phyloP scores from a whole-genome alignment of 2,797 vertebrate species.

The Fistularia commersonii region DNA sequence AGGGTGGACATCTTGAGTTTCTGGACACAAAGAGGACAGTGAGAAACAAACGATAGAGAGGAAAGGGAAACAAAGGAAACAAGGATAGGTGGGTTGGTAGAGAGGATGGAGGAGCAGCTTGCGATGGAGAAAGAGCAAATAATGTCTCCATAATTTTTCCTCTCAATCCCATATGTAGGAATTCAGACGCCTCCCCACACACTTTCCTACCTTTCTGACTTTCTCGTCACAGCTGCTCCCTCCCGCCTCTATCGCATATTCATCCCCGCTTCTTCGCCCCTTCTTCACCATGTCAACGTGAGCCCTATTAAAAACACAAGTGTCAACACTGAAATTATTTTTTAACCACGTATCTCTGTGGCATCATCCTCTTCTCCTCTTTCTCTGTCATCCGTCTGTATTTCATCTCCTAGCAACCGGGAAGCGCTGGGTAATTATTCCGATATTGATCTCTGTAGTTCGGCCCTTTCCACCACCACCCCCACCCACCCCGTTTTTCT shows the following conservation, averaged over 20 bases:
- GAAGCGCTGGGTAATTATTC: conserved; percentile 63
- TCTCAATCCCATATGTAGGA: no score
- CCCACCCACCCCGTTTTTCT: no score
- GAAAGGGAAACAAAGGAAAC: no score
- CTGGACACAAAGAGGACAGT: no score
- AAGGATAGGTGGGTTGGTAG: no score
- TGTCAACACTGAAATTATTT: not conserved
- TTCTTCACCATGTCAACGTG: conserved; percentile 1
- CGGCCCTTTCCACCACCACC: conserved; percentile 7
- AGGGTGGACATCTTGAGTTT: no score
- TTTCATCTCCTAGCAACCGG: conserved; percentile 63
- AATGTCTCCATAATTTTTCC: no score
- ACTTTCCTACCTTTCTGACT: not conserved
- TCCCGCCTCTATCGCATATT: not conserved
- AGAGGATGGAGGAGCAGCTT: no score
- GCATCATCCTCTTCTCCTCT: conserved; percentile 8
- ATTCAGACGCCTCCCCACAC: not conserved
- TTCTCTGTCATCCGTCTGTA: conserved; percentile 11
- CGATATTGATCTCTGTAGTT: conserved; percentile 57
- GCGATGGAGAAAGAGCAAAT: no score
- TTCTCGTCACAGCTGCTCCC: not conserved
- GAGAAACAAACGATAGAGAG: no score
- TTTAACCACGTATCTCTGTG: conserved; percentile 1
- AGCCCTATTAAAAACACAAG: conserved; percentile 13
- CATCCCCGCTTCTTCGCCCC: not conserved